Base-by-base conservation (phyloP, 2,113 vertebrate species). In the Chunga burmeisteri region DNA sequence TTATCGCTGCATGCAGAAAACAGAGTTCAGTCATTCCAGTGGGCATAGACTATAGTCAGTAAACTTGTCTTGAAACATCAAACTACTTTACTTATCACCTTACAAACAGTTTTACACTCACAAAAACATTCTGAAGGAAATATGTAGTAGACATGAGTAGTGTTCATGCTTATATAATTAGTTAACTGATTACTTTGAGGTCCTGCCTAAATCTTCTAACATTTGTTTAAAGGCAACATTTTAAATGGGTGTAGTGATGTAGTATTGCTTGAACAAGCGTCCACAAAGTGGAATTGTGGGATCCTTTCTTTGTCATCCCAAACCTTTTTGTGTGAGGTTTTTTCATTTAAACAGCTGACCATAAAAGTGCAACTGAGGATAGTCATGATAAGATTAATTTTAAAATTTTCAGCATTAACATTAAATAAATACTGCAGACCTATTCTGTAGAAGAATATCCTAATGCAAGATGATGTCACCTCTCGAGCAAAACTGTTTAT, bases 1-100 rank as follows among this genome's bases (percentile, higher is more conserved):
- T 96, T 95, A 97, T 90, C 73, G 59, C 62, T 91, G 94, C 90
- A 47, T 84, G 78, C 81, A 93, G 93, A 68, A 89, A 93, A 61
- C 38, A 58, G 44, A 75, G 67, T 93, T 93, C 92, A 66, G 8
- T 90, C 88, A 73, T 94, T 93, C 90, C 85, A 78, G 29, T 67
- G 87, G 62, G 66, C 94, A 81, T 84, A 58, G 77, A 56, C 62
- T 46, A 38, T 38, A 89, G 92, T 91, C 74, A 83, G 66, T 81
- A 50, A 84, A 49, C 73, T 94, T 92, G 65, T 94, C 91, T 88
- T 70, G 77, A 90, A 94, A 82, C 78, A 89, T 94, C 90, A 89
- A 74, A 59, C 86, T 56, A 22, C 77, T 86, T 94, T 86, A 90
- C 84, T 97, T 96, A 90, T 23, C 83, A 88, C 53, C 70, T 93